These are phyloP conservation scores for Styela plicata DNA, from an alignment of 23 tunicate genomes.

Conservation along the genomic window DNA sequence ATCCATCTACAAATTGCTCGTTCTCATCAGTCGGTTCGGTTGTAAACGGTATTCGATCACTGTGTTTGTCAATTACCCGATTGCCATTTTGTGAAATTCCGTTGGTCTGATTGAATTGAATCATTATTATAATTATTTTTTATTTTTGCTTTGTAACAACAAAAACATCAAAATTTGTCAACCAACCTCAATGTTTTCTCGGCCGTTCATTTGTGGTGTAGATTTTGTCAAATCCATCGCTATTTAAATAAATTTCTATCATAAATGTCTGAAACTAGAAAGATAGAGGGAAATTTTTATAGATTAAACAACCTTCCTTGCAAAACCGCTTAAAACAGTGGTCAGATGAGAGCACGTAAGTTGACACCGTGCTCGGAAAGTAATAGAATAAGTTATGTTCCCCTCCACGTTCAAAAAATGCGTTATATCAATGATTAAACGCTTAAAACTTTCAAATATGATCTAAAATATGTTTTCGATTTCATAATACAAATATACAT, in stretches of 20 bases:
- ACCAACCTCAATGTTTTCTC: not conserved
- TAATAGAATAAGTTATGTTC: too few species aligned
- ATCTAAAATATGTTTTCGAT: too few species aligned
- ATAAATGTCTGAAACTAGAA: not conserved
- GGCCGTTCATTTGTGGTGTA: not conserved
- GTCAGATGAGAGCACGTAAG: too few species aligned
- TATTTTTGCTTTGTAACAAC: not conserved
- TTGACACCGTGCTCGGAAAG: too few species aligned
- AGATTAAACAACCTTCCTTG: too few species aligned
- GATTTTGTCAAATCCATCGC: not conserved
- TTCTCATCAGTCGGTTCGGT: conserved; percentile 6
- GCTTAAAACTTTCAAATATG: not conserved
- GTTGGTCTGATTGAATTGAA: not conserved
- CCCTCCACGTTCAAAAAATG: too few species aligned
- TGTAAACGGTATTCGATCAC: not conserved
- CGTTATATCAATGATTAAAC: not conserved
- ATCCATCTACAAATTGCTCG: conserved; percentile 11
- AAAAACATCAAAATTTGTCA: not conserved
- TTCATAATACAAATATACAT: not conserved
- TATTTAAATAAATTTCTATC: not conserved
- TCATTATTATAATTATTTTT: not conserved
- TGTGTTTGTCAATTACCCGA: not conserved
- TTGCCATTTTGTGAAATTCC: not conserved
- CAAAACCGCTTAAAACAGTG: too few species aligned
- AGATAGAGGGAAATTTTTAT: too few species aligned